Evolutionary conservation across 2,797 vertebrate genomes (phyloP), one percentile per base, ranked within the genome.

Genomic region (Danionella dracula): DNA sequence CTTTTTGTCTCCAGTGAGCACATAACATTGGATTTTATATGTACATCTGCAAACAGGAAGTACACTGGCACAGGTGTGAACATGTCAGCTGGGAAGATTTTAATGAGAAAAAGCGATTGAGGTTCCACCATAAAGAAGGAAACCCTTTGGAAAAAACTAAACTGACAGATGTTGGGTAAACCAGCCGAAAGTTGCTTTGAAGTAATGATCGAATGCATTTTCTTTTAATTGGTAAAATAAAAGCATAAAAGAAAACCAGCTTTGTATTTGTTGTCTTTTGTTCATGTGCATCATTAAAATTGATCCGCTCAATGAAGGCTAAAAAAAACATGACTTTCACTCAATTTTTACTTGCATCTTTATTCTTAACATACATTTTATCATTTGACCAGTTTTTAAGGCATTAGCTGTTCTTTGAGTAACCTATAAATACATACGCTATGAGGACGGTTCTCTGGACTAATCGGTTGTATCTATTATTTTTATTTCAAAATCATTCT

Each of bases 181-280:
- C 89, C 91, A 93, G 92, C 89, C 82, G 89, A 93, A 91, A 93
- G 90, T 93, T 92, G 90, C 92, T 93, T 93, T 94, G 92, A 93
- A 90, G 92, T 91, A 89, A 92, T 96, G 93, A 96, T 93, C 94
- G 93, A 95, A 94, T 97, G 94, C 94, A 93, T 94, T 92, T 95
- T 97, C 91, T 98, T 98, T 97, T 96, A 95, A 95, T 95, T 91
- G 82, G 92, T 91, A 89, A 99, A 57, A 98, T 99, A 93, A 99
- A 91, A 98, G 90, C 89, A 91, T 93, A 89, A 87, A 91, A 92
- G 92, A 87, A 38, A 48, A 3, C 6, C 3, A 6, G 23, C 23
- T 27, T 27, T 27, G 23, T 27, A 3, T 27, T 27, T 27, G 6
- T 27, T 27, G n/a, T n/a, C n/a, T n/a, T n/a, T n/a, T n/a, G n/a